phyloP scores from a whole-genome alignment of 2,113 vertebrate species.

The Chamaetylas fuelleborni region DNA sequence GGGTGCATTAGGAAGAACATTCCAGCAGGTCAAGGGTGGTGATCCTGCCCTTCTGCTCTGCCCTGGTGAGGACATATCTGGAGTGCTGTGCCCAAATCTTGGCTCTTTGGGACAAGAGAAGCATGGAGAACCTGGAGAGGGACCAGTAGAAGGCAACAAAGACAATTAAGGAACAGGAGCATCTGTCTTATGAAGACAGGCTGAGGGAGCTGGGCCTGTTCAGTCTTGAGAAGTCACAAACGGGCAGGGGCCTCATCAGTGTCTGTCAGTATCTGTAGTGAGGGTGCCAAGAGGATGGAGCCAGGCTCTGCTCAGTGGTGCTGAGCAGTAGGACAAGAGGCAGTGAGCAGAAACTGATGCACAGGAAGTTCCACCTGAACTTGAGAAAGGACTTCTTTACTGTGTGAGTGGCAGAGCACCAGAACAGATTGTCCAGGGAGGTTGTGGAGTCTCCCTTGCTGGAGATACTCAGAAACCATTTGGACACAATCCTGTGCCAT shows the following conservation, averaged over 20 bases:
- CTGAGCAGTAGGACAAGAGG: neutral
- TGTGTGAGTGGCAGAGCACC: rapidly evolving
- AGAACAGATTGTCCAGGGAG: neutral
- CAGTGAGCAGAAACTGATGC: neutral
- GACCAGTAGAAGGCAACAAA: too few relatives aligned
- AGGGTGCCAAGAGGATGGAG: neutral
- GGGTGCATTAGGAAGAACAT: rapidly evolving
- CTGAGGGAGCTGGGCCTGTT: neutral
- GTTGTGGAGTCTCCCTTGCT: neutral
- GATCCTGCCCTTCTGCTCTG: rapidly evolving
- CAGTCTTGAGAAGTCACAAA: rapidly evolving
- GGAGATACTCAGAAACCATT: neutral
- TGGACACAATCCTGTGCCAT: neutral
- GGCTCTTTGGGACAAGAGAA: too few relatives aligned
- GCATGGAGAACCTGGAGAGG: too few relatives aligned
- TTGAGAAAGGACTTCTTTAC: neutral
- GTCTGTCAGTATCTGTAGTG: neutral
- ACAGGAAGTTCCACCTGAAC: neutral
- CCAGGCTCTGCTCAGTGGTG: neutral
- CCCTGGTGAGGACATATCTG: too few relatives aligned
- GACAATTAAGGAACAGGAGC: too few relatives aligned
- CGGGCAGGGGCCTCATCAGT: neutral
- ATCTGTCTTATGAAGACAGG: too few relatives aligned
- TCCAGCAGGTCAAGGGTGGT: rapidly evolving
- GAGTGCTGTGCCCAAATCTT: too few relatives aligned